Percentiles rank a stretch among this genome's conserved stretches.
Conservation (phyloP, 2,888 invertebrate genomes). For the Pristionchus maxplancki region DNA sequence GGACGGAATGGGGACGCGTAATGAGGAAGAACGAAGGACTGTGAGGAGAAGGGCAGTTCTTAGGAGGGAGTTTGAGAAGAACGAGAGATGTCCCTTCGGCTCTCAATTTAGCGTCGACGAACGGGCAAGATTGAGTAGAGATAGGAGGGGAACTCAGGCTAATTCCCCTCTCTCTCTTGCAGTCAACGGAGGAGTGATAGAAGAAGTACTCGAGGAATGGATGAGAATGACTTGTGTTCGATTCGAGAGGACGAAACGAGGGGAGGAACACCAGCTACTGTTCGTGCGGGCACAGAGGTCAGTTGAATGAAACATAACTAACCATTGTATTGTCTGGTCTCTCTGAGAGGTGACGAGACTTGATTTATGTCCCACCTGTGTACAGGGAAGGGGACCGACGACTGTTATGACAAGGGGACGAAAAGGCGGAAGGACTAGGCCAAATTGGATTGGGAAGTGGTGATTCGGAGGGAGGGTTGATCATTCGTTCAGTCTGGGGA, state of each 20-base stretch:
- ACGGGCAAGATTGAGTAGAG: constrained; percentile 2
- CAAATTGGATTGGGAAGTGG: not conserved
- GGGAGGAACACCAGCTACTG: not conserved
- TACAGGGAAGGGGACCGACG: not conserved
- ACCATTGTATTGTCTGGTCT: not conserved
- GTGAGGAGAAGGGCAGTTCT: not conserved
- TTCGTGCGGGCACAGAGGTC: not conserved
- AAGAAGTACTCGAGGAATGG: constrained; percentile 14
- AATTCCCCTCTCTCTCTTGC: not conserved
- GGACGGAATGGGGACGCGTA: not conserved
- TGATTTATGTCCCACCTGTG: not conserved
- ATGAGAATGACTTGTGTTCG: not conserved
- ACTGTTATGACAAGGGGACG: not conserved
- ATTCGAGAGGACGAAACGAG: not conserved
- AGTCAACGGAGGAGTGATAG: constrained; percentile 1
- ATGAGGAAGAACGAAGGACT: not conserved
- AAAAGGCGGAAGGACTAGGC: not conserved
- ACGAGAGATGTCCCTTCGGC: not conserved
- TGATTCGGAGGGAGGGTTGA: not conserved
- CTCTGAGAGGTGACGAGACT: not conserved
- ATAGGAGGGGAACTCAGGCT: not conserved
- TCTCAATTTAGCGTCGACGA: not conserved
- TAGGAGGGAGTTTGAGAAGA: not conserved
- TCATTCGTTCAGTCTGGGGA: not conserved
- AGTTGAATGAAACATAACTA: not conserved